A percentile compares a stretch with the other conserved stretches of the same genome.
Evolutionary conservation across 2,797 vertebrate species (phyloP).

Genomic region (Eulemur coronatus): DNA sequence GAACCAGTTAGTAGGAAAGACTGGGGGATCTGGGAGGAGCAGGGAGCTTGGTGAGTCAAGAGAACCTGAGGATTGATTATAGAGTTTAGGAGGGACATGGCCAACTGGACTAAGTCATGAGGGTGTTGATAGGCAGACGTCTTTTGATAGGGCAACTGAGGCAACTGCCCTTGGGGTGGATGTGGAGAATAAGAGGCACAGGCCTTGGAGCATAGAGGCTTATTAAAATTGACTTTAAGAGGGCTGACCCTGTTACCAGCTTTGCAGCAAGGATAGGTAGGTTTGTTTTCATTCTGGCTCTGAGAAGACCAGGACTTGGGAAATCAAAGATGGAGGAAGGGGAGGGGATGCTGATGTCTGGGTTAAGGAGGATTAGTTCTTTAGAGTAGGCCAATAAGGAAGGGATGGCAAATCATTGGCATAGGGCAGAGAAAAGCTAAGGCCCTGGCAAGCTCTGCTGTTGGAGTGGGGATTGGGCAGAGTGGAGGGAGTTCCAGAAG

Average conservation of each 20-base stretch:
- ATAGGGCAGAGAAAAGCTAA: constrained; percentile 41
- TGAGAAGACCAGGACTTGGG: background rate
- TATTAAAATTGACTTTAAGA: background rate
- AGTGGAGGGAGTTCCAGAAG: constrained; percentile 23
- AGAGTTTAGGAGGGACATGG: background rate
- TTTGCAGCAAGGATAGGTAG: background rate
- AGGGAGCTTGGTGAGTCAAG: background rate
- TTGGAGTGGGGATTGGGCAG: background rate
- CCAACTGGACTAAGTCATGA: background rate
- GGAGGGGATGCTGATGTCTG: background rate
- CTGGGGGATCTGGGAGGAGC: background rate
- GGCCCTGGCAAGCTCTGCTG: background rate
- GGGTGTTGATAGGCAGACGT: background rate
- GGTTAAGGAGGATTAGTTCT: constrained; percentile 37
- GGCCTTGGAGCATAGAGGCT: background rate
- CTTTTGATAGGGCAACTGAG: constrained; percentile 22
- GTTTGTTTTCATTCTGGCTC: constrained; percentile 25
- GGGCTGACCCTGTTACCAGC: background rate
- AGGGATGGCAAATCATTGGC: background rate
- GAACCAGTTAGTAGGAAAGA: constrained; percentile 40
- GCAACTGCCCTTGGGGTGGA: background rate
- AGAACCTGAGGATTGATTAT: constrained; percentile 24
- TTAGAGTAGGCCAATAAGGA: constrained; percentile 21
- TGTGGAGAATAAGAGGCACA: background rate
- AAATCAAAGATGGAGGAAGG: background rate